These are phyloP conservation scores for Rhegmatorhina hoffmannsi DNA, from an alignment of 2,113 vertebrate genomes.

Conservation along the genomic window DNA sequence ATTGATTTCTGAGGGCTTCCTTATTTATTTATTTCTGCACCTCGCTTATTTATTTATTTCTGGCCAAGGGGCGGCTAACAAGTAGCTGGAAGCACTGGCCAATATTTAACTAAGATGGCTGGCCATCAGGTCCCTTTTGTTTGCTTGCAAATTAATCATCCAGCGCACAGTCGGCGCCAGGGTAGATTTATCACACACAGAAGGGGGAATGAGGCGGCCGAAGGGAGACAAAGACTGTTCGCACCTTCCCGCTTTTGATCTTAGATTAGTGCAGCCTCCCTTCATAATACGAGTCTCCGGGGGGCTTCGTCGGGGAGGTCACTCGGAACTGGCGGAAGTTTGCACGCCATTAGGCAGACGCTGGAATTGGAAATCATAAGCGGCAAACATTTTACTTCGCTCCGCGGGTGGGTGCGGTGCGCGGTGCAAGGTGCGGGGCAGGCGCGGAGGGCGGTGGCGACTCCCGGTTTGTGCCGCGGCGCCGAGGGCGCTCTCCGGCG, in stretches of 20 bases:
- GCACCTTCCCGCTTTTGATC: constrained; percentile 87
- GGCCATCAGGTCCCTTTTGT: constrained; percentile 85
- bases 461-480: not conserved
- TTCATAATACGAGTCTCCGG: constrained; percentile 79
- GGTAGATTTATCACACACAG: constrained; percentile 81
- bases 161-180: constrained; percentile 82
- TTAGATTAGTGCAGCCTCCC: constrained; percentile 75
- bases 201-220: constrained; percentile 76
- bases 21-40: not conserved
- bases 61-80: constrained; percentile 62
- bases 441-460: not conserved
- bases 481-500: not conserved
- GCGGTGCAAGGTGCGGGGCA: constrained; percentile 17
- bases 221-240: constrained; percentile 82
- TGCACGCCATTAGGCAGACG: constrained; percentile 75
- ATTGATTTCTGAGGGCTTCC: not conserved
- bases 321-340: constrained; percentile 79
- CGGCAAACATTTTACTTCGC: constrained; percentile 38
- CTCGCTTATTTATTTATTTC: not conserved
- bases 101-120: constrained; percentile 87
- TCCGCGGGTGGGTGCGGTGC: not conserved
- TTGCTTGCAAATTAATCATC: constrained; percentile 93
- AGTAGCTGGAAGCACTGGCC: constrained; percentile 82
- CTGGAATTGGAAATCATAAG: constrained; percentile 60
- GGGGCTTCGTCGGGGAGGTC: constrained; percentile 81